Evolutionary conservation across 2,797 vertebrate genomes (phyloP).

Genomic region (Gymnoscopelus braueri): DNA sequence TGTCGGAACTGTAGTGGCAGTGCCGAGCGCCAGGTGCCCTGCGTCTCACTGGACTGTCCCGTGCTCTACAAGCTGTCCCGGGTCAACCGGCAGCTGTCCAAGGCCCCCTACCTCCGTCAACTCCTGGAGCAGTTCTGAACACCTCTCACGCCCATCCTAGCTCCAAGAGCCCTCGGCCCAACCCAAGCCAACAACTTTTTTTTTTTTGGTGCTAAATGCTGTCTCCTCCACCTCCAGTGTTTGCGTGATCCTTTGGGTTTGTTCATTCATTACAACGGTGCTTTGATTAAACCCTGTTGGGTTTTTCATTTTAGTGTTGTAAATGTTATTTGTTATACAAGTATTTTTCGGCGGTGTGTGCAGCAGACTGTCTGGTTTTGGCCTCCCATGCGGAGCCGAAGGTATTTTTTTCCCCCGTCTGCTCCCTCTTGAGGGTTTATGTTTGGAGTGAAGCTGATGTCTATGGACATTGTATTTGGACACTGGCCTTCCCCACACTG

Average conservation of each 20-base stretch:
- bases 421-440: slow-evolving; percentile 1
- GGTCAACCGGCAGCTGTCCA: slow-evolving; percentile 89
- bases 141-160: slow-evolving; percentile 14
- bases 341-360: slow-evolving; percentile 46
- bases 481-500: slow-evolving; percentile 8
- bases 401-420: not conserved
- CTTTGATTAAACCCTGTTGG: slow-evolving; percentile 59
- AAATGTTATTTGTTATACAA: slow-evolving; percentile 81
- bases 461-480: slow-evolving; percentile 15
- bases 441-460: slow-evolving; percentile 42
- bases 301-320: slow-evolving; percentile 77
- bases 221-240: slow-evolving; percentile 46
- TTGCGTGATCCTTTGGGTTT: slow-evolving; percentile 44
- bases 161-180: not conserved
- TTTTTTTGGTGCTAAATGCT: slow-evolving; percentile 69
- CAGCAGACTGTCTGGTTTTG: slow-evolving; percentile 27
- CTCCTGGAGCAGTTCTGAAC: slow-evolving; percentile 95
- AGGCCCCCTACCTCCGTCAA: slow-evolving; percentile 94
- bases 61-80: slow-evolving; percentile 93
- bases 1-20: slow-evolving; percentile 92
- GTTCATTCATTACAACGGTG: slow-evolving; percentile 58
- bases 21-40: slow-evolving; percentile 88
- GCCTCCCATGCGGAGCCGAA: slow-evolving; percentile 7
- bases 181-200: not conserved
- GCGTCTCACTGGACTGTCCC: slow-evolving; percentile 93